Evolutionary conservation across 2,888 invertebrate species (phyloP).

Genomic region (Sinodicranocentrus sp.): DNA sequence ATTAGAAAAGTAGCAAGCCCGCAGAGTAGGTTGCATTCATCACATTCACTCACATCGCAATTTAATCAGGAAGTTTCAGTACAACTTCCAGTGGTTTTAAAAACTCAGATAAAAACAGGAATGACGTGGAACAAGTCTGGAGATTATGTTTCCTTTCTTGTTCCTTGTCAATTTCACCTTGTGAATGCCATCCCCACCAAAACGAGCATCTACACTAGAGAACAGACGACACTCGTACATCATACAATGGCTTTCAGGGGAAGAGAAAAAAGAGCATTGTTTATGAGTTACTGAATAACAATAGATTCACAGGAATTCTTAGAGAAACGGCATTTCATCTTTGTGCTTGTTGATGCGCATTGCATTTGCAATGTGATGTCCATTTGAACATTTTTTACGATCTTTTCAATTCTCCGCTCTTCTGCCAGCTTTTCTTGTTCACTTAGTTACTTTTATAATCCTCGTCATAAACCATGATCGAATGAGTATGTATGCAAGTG

Average conservation of each 20-base stretch:
- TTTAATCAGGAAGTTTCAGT: no score
- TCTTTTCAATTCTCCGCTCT: slow-evolving; percentile 6
- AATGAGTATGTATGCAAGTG: neutral
- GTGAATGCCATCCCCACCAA: slow-evolving; percentile 44
- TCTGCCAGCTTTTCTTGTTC: neutral
- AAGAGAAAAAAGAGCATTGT: slow-evolving; percentile 28
- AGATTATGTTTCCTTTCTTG: slow-evolving; percentile 52
- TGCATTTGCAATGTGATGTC: slow-evolving; percentile 19
- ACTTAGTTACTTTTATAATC: slow-evolving; percentile 15
- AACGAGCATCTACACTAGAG: neutral
- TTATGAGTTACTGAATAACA: slow-evolving; percentile 32
- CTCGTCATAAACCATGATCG: slow-evolving; percentile 46
- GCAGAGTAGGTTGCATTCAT: neutral
- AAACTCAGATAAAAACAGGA: slow-evolving; percentile 43
- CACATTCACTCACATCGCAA: no score
- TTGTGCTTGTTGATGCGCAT: neutral
- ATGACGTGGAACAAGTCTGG: slow-evolving; percentile 58
- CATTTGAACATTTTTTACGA: slow-evolving; percentile 14
- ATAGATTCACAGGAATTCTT: slow-evolving; percentile 5
- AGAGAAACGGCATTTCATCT: slow-evolving; percentile 6
- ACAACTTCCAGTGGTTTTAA: no score
- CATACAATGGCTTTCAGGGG: neutral
- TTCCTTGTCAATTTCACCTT: slow-evolving; percentile 54
- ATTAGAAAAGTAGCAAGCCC: slow-evolving; percentile 19
- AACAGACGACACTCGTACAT: neutral